phyloP scores from a whole-genome alignment of 2,888 invertebrate species.

The Balanococcus diminutus region DNA sequence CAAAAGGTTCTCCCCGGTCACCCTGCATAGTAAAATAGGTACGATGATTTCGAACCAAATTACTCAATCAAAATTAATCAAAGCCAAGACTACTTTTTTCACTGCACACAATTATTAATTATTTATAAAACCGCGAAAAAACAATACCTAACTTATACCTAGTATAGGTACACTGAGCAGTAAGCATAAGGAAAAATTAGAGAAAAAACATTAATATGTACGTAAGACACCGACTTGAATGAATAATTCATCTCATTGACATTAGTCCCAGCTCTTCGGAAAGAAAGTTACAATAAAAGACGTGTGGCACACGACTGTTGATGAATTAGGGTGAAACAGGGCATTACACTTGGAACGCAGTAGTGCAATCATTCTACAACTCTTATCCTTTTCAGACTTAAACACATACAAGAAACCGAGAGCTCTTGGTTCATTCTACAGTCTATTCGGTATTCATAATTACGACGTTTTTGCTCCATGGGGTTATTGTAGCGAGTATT shows the following conservation, averaged over 20 bases:
- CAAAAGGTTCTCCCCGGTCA: too few species aligned
- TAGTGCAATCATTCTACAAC: not conserved
- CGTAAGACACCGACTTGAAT: not conserved
- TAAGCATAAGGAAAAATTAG: not conserved
- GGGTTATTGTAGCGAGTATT: not conserved
- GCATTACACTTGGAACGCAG: not conserved
- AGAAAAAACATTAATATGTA: not conserved
- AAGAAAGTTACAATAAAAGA: slow-evolving; percentile 9
- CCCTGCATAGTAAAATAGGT: too few species aligned
- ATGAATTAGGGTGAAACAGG: slow-evolving; percentile 31
- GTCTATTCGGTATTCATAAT: slow-evolving; percentile 34
- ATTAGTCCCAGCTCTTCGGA: not conserved
- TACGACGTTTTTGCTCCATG: slow-evolving; percentile 23
- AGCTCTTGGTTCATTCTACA: not conserved
- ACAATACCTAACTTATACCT: not conserved
- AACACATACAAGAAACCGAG: not conserved
- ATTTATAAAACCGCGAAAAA: not conserved
- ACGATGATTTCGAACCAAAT: too few species aligned
- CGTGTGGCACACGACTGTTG: slow-evolving; percentile 25
- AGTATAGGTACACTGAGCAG: not conserved
- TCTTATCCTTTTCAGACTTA: not conserved
- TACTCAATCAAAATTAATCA: too few species aligned
- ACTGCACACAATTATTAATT: not conserved
- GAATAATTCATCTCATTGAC: slow-evolving; percentile 28
- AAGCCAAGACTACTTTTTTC: too few species aligned